phyloP scores from a whole-genome alignment of 1,140 invertebrate species.

The Cydia amplana region DNA sequence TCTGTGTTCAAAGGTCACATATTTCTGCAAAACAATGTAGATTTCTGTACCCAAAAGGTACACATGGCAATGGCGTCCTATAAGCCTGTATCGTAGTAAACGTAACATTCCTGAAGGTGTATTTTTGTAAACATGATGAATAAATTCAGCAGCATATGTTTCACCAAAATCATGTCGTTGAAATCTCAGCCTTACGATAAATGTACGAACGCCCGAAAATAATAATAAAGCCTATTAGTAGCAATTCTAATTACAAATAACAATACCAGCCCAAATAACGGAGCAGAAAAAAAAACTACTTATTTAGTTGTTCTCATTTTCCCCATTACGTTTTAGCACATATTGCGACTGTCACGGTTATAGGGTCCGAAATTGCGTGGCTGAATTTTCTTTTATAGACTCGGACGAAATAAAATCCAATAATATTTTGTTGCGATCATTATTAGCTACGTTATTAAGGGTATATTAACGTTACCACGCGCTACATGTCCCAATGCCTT shows the following conservation, averaged over 20 bases:
- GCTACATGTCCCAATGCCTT: no score
- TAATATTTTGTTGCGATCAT: neutral
- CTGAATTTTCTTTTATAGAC: conserved; percentile 22
- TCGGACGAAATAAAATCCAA: conserved; percentile 17
- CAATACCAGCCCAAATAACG: neutral
- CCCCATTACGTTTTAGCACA: conserved; percentile 14
- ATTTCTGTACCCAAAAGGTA: no score
- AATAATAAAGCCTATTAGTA: neutral
- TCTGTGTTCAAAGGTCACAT: no score
- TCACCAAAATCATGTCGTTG: no score
- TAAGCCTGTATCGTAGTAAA: no score
- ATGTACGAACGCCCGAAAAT: neutral
- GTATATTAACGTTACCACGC: neutral
- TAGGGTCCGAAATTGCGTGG: conserved; percentile 15
- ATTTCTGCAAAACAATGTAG: no score
- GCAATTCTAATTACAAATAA: neutral
- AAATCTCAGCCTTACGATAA: neutral
- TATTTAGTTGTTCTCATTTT: neutral
- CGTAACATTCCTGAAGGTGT: no score
- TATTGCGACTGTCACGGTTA: conserved; percentile 24
- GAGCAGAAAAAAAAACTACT: neutral
- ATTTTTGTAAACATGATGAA: no score
- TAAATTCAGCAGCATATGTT: no score
- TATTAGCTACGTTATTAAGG: conserved; percentile 21
- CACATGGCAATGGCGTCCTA: no score